These are phyloP conservation scores for Poliocrania exsul DNA, from an alignment of 2,797 vertebrate genomes.

Conservation along the genomic window DNA sequence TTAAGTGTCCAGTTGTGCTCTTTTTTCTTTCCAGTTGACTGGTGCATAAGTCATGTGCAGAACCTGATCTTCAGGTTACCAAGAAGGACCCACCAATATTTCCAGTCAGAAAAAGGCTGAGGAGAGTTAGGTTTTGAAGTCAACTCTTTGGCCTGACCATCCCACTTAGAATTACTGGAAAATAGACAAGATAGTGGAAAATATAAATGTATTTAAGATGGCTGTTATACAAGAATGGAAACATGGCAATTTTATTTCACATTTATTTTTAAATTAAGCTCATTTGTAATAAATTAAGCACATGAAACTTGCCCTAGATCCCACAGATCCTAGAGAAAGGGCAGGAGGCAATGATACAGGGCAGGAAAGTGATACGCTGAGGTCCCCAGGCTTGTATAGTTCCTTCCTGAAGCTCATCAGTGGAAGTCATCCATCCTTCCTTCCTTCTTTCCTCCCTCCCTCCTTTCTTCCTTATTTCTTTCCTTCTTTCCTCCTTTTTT, in stretches of 20 bases:
- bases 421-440: not conserved
- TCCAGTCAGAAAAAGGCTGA: not conserved
- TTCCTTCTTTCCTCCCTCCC: fast-evolving
- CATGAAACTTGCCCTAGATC: not conserved
- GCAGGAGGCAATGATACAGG: not conserved
- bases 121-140: not conserved
- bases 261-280: not conserved
- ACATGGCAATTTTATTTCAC: not conserved
- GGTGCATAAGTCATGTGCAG: not conserved
- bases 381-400: not conserved
- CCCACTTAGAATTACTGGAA: not conserved
- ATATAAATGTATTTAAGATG: not conserved
- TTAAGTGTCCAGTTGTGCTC: not conserved
- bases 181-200: not conserved
- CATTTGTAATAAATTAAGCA: not conserved
- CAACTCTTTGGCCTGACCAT: not conserved
- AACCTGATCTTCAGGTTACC: fast-evolving
- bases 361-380: not conserved
- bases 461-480: fast-evolving
- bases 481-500: fast-evolving
- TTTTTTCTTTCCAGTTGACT: not conserved
- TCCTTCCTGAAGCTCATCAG: not conserved
- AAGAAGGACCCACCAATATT: not conserved
- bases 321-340: not conserved
- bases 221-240: not conserved